These are phyloP conservation scores for Ornithorhynchus anatinus DNA, from an alignment of 2,113 vertebrate genomes.

Conservation along the genomic window DNA sequence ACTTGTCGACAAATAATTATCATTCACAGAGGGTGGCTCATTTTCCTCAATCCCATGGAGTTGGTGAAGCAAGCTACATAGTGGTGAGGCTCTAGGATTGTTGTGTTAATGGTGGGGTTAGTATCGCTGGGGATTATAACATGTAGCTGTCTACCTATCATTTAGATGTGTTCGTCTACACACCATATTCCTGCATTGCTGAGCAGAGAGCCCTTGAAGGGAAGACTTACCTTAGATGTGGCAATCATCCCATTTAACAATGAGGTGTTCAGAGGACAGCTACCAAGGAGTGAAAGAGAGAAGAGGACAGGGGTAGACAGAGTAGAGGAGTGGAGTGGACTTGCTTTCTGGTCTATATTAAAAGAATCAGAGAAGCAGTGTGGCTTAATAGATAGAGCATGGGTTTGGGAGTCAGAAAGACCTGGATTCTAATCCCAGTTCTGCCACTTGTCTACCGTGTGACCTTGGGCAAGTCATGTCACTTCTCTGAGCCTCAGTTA, in stretches of 20 bases:
- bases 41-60: neutral
- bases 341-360: neutral
- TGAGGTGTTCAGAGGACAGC: neutral
- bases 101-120: neutral
- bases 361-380: no score
- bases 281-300: neutral
- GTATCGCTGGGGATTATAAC: neutral
- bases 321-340: neutral
- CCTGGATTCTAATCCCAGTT: no score
- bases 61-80: neutral
- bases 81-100: neutral
- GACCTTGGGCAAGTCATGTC: no score
- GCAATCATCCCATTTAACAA: neutral
- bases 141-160: neutral
- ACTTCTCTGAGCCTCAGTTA: no score
- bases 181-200: neutral
- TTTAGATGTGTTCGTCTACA: neutral
- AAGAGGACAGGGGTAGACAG: neutral
- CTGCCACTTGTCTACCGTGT: no score
- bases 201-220: neutral
- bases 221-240: neutral
- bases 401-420: no score
- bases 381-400: no score
- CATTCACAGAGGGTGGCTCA: constrained; percentile 1
- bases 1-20: neutral